Base-by-base conservation (phyloP, 2,113 vertebrate genomes). In the Stictonetta naevosa region DNA sequence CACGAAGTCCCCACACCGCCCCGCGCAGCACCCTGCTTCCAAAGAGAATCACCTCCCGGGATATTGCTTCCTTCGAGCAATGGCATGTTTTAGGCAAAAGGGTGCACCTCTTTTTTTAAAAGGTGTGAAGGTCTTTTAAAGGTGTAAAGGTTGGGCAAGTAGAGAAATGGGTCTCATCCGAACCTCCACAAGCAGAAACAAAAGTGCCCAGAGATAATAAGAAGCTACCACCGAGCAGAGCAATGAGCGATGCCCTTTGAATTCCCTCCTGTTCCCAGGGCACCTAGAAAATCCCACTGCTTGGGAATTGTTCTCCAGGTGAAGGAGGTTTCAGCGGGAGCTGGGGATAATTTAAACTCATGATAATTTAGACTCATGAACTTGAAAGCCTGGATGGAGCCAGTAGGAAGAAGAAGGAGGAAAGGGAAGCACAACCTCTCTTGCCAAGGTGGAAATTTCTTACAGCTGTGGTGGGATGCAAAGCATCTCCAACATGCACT, bases 401-500 rank as follows among this genome's bases (percentile, higher is more conserved):
- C 56, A 60, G 55, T 76, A 28, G 56, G 42, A 68, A 88, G 75
- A 34, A 87, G 52, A 38, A 48, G 46, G 62, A 60, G 66, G 59
- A 19, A 62, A 76, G 40, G 53, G 55, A 84, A 85, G 74, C 1
- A 62, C 71, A 42, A 82, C 13, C 40, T 40, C 12, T 40, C 13
- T 58, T 1, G 0, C 84, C 71, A 42, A 82, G 67, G 85, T 42
- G 83, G 60, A 28, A 69, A 29, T 25, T 42, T 95, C 74, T 40
- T 40, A 40, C 40, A 40, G 40, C 40, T 40, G 40, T 40, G 40
- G 40, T 40, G 40, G 40, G 40, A 40, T 40, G 20, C 82, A 50
- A 14, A 33, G 40, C 33, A 5, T 8, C 3, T 15, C 29, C 31
- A 25, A 17, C 4, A 44, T 11, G 46, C 64, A 0, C 0, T 36